These are phyloP conservation scores for Rhyacophila evoluta DNA, from an alignment of 2,888 invertebrate species.

Conservation along the genomic window DNA sequence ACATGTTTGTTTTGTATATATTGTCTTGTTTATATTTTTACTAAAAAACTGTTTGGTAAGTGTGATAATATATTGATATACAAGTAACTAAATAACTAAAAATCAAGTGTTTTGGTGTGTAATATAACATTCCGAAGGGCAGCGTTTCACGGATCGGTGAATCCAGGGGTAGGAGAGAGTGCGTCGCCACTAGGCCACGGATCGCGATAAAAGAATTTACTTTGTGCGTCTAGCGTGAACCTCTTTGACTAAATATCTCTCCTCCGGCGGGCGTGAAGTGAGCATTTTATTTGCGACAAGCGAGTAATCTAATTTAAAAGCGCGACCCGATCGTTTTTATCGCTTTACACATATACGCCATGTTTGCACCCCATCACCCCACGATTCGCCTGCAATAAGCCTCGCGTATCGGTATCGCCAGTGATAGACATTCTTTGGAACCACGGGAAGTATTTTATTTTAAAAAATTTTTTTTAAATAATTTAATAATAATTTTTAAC, in stretches of 20 bases:
- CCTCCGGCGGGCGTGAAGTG: slow-evolving; percentile 43
- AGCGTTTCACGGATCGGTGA: not conserved
- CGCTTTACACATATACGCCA: slow-evolving; percentile 37
- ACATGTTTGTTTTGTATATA: too few relatives aligned
- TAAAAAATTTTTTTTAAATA: too few relatives aligned
- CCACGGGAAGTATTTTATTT: too few relatives aligned
- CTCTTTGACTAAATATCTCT: slow-evolving; percentile 43
- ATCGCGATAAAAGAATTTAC: slow-evolving; percentile 12
- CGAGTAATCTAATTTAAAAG: slow-evolving; percentile 53
- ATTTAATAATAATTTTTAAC: too few relatives aligned
- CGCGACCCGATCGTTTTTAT: slow-evolving; percentile 53
- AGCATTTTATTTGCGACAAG: slow-evolving; percentile 46
- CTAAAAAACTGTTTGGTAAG: too few relatives aligned
- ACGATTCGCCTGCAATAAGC: not conserved
- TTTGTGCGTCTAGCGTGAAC: slow-evolving; percentile 3
- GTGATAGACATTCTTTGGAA: not conserved
- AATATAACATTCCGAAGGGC: not conserved
- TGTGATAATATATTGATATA: too few relatives aligned
- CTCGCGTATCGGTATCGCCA: not conserved
- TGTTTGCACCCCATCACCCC: slow-evolving; percentile 52
- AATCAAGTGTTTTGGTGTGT: not conserved
- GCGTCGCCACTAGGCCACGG: not conserved
- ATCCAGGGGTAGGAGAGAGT: not conserved
- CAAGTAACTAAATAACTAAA: too few relatives aligned
- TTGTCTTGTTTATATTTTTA: too few relatives aligned